These are phyloP conservation scores for Mirounga angustirostris DNA, from an alignment of 2,113 vertebrate genomes.

Conservation along the genomic window DNA sequence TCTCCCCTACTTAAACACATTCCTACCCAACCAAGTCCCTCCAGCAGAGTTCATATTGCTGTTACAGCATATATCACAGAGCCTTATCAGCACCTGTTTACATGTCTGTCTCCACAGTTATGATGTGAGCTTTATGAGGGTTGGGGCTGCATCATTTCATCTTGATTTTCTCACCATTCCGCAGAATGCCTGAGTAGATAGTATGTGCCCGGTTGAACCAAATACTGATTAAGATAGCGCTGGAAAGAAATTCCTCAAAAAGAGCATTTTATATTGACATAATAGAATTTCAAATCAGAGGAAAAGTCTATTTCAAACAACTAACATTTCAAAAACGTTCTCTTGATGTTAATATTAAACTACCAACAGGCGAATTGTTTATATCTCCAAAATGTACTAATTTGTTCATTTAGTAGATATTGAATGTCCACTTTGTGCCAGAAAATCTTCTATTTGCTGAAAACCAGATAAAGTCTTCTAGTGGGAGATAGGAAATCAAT, in stretches of 20 bases:
- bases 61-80: background rate
- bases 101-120: conserved; percentile 4
- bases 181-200: background rate
- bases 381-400: background rate
- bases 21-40: background rate
- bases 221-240: background rate
- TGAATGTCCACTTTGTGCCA: background rate
- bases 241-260: conserved; percentile 17
- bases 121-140: background rate
- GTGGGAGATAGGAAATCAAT: background rate
- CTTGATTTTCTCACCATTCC: conserved; percentile 32
- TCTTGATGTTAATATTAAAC: background rate
- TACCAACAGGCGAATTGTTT: background rate
- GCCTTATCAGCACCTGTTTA: conserved; percentile 16
- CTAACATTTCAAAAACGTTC: background rate
- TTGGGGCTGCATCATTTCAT: background rate
- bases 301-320: background rate
- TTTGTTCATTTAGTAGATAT: background rate
- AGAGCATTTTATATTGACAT: background rate
- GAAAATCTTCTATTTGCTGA: background rate
- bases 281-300: conserved; percentile 10
- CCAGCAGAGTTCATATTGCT: background rate
- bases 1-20: background rate
- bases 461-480: background rate
- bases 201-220: background rate